Percentiles rank a stretch among this genome's conserved stretches.
Evolutionary conservation across 2,888 invertebrate species (phyloP).

Genomic region (Drosophila peninsularis): DNA sequence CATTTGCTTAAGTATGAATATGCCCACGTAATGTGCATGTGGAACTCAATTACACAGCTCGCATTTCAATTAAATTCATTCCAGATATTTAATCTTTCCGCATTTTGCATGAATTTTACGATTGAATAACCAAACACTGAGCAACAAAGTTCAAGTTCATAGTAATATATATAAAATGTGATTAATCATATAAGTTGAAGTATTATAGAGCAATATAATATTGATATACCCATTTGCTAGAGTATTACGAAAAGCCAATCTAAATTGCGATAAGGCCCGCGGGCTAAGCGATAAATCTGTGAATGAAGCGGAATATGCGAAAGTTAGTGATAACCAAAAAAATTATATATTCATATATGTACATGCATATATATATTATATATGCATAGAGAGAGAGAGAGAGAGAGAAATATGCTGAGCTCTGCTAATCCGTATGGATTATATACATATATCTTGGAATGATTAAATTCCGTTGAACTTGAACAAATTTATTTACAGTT

Average conservation of each 20-base stretch:
- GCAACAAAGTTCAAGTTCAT: slow-evolving; percentile 12
- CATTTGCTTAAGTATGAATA: neutral
- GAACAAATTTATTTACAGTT: neutral
- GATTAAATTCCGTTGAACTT: neutral
- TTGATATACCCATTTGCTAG: neutral
- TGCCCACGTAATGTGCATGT: too few relatives aligned
- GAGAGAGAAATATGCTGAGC: too few relatives aligned
- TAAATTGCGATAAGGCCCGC: neutral
- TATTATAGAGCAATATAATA: neutral
- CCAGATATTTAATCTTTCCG: neutral
- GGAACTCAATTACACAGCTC: neutral
- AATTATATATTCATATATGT: too few relatives aligned
- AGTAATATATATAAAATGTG: neutral
- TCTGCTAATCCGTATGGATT: neutral
- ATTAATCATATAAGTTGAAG: too few relatives aligned
- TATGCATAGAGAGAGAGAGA: too few relatives aligned
- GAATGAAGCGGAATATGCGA: neutral
- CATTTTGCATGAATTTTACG: slow-evolving; percentile 2
- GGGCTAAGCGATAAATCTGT: neutral
- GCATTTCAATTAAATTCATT: neutral
- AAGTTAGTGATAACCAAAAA: neutral
- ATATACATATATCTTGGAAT: neutral
- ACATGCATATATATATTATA: too few relatives aligned
- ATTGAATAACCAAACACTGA: neutral
- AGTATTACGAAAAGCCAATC: neutral